Evolutionary conservation across 2,888 invertebrate species (phyloP), one percentile per base, ranked within the genome.

Genomic region (Polydrusus tereticollis): DNA sequence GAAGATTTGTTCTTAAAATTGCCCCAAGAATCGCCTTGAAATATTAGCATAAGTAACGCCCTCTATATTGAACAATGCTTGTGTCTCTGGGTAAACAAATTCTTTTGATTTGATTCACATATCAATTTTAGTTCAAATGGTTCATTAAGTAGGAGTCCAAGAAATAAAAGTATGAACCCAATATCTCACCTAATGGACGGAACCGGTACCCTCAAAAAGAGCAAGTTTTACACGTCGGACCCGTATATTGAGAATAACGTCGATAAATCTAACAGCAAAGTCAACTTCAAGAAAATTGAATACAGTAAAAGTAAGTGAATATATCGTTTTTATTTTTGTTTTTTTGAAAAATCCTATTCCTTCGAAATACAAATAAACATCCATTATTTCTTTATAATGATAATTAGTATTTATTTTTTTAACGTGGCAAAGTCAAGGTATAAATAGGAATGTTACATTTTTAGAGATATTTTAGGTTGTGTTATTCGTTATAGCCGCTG

Each of bases 161-260:
- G 90, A 77, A 86, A 88, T 77, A 91, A 90, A 81, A 91, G 90
- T 80, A 84, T 87, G 4, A 91, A 90, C 83, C 85, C 88, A 41
- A 81, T 91, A 69, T 87, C 88, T 69, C 90, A 91, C 78, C 81
- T 91, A 68, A 85, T 79, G 3, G 79, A 78, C 2, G 70, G 78
- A 12, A 73, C 55, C 26, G 73, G 69, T 26, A 76, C 75, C 1
- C 21, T 72, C 64, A 78, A 75, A 20, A 78, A 75, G 59, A 79
- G 78, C 58, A 79, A 77, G 45, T 80, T 80, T 76, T 80, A 80
- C 58, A 78, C 76, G 4, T 68, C 69, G 4, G 62, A 62, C 6
- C 21, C 14, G 45, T 66, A 72, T 72, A 60, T 76, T 55, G 66
- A 66, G 14, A 72, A 63, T 16, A 77, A 77, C 57, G 67, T 72